Base-by-base conservation (phyloP, 2,888 invertebrate genomes). In the Spialia ferax region DNA sequence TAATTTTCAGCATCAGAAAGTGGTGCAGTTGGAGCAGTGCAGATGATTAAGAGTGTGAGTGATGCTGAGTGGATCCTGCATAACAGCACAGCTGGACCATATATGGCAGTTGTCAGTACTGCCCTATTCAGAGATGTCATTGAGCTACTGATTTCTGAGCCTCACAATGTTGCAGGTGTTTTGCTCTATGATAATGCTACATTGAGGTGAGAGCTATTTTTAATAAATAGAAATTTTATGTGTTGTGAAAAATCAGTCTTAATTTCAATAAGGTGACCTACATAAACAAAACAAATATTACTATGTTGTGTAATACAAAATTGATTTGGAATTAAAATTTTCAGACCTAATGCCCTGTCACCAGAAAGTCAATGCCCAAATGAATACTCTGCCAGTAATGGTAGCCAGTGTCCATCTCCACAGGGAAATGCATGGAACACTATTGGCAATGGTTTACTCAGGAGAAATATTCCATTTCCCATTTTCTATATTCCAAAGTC, bases 21-120 rank as follows among this genome's bases (percentile, higher is more conserved):
- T 57, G 99, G 99, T 35, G 97, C 97, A 70, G 97, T 97, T 15
- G 99, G 99, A 18, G 97, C 97, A 0, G 93, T 99, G 8, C 97
- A 98, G 77, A 93, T 97, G 77, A 91, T 98, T 50, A 93, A 95
- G 72, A 90, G 89, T 59, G 79, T 94, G 2, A 84, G 82, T n/a
- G 97, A 98, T 83, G 89, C 97, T 8, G 89, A 96, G 50, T 97
- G 97, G 95, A 84, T 99, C 52, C 86, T 97, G 29, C 87, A 90
- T 22, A 95, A 96, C 73, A 96, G 96, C 1, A 95, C 95, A n/a
- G 96, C 97, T 42, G 95, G 96, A 1, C 97, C 97, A 0, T 99
- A 99, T 83, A 95, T 97, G 70, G 96, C 96, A 8, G 94, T 98
- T 48, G 86, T 98, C 38, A 95, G 96, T 55, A 91, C 95, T 32